Percentiles rank a stretch among this genome's conserved stretches.
phyloP scores from a whole-genome alignment of 2,888 invertebrate species.

The Mythimna impura region DNA sequence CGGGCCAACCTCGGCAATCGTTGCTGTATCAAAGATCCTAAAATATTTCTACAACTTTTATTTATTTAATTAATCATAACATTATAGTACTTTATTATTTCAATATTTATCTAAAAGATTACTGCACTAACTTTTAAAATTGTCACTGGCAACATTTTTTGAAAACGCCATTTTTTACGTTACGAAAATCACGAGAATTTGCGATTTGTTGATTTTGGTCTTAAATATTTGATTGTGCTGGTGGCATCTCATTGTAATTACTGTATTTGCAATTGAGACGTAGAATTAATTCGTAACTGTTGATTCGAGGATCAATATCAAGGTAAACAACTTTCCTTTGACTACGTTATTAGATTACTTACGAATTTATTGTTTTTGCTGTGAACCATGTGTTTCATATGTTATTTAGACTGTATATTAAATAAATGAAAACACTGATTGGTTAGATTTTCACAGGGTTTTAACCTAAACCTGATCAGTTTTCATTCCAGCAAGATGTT shows the following conservation, averaged over 20 bases:
- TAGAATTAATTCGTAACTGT: conserved; percentile 23
- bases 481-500: background rate
- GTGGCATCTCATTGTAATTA: conserved; percentile 11
- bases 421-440: background rate
- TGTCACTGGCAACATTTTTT: conserved; percentile 62
- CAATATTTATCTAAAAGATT: too few relatives aligned
- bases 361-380: conserved; percentile 44
- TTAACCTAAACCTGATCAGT: background rate
- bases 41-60: too few relatives aligned
- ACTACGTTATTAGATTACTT: conserved; percentile 64
- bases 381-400: conserved; percentile 60
- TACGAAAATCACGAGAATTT: conserved; percentile 66
- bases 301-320: conserved; percentile 56
- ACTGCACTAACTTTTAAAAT: background rate
- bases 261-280: conserved; percentile 14
- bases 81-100: too few relatives aligned
- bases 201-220: conserved; percentile 56
- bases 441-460: background rate
- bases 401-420: background rate
- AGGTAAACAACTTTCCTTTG: conserved; percentile 78
- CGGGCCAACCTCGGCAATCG: too few relatives aligned
- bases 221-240: conserved; percentile 19
- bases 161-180: conserved; percentile 79
- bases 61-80: too few relatives aligned
- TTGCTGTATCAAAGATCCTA: too few relatives aligned